These are phyloP conservation scores for Calyptommatus sinebrachiatus DNA, from an alignment of 2,113 vertebrate genomes.

Conservation along the genomic window DNA sequence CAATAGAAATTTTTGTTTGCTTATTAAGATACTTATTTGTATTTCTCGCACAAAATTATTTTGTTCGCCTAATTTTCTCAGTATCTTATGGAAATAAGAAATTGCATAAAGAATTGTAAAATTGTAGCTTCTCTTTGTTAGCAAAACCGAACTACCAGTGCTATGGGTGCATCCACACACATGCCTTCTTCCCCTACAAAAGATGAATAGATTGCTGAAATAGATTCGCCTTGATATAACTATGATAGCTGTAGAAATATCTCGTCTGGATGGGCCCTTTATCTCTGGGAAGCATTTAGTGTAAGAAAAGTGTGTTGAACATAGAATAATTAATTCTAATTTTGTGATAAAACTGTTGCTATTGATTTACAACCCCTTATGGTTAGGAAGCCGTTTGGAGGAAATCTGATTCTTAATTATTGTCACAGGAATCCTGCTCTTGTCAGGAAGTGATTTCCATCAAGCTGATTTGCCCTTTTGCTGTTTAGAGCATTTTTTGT, in stretches of 20 bases:
- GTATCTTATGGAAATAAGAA: no score
- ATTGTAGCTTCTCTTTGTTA: no score
- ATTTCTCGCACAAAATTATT: not conserved
- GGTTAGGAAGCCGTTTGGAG: slow-evolving; percentile 67
- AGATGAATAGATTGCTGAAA: no score
- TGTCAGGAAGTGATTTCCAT: slow-evolving; percentile 74
- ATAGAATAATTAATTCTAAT: slow-evolving; percentile 80
- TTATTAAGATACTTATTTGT: not conserved
- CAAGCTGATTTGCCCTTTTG: slow-evolving; percentile 66
- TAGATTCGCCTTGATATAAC: no score
- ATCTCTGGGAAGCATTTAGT: slow-evolving; percentile 54
- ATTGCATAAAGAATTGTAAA: no score
- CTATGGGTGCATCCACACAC: no score
- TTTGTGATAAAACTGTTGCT: slow-evolving; percentile 74
- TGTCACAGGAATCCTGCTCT: slow-evolving; percentile 69
- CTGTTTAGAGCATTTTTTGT: slow-evolving; percentile 63
- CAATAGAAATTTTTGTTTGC: slow-evolving; percentile 22
- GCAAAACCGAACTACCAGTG: no score
- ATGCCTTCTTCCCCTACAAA: no score
- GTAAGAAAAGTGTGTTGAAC: slow-evolving; percentile 67
- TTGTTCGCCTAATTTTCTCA: no score
- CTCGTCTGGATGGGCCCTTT: not conserved
- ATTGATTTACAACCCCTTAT: slow-evolving; percentile 80
- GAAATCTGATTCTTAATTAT: slow-evolving; percentile 82
- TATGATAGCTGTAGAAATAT: no score